Conservation (phyloP, 2,888 invertebrate genomes). For the Embidobia sp. region DNA sequence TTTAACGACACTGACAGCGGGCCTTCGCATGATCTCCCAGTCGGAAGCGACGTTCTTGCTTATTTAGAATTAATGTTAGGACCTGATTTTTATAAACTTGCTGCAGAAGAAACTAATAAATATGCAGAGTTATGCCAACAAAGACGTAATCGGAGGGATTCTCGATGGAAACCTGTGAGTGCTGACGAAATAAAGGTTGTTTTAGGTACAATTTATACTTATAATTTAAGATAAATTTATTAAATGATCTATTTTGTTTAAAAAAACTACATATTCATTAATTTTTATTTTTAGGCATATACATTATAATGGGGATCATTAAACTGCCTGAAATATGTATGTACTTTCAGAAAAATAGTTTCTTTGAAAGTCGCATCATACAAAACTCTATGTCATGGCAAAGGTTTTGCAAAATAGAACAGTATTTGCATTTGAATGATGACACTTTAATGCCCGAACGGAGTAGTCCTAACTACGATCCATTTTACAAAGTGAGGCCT, state of each 20-base stretch:
- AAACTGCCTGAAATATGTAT: not conserved
- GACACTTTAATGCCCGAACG: not conserved
- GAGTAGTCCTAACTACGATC: constrained; percentile 8
- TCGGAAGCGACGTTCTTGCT: not conserved
- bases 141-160: not conserved
- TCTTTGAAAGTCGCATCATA: no score
- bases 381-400: not conserved
- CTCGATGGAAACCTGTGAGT: not conserved
- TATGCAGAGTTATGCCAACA: not conserved
- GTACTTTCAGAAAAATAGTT: no score
- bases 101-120: constrained; percentile 2
- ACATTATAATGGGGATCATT: constrained; percentile 1
- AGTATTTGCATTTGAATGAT: constrained; percentile 19
- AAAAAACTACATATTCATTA: not conserved
- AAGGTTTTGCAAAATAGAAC: constrained; percentile 6
- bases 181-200: not conserved
- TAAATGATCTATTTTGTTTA: no score
- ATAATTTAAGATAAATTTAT: no score
- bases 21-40: constrained; percentile 5
- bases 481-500: constrained; percentile 28
- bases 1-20: constrained; percentile 1
- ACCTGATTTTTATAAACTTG: not conserved
- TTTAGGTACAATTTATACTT: no score
- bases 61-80: constrained; percentile 4
- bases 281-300: constrained; percentile 9